Evolutionary conservation across 1,140 invertebrate species (phyloP).

Genomic region (Metopolophium dirhodum): DNA sequence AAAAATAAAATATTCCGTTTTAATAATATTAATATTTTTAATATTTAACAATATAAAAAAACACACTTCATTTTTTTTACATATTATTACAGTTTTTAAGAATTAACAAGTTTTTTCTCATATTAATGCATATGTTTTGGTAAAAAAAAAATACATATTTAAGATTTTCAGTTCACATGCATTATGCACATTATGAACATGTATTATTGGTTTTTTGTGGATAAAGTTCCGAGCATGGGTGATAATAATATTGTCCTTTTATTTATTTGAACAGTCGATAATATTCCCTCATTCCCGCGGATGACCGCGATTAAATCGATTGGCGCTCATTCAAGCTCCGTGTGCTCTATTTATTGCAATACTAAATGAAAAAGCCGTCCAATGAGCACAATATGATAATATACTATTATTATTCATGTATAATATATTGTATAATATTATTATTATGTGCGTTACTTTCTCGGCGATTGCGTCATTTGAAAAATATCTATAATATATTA

Average conservation of each 20-base stretch:
- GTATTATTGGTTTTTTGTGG: background rate
- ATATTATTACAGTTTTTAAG: background rate
- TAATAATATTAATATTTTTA: background rate
- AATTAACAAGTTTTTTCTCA: background rate
- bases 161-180: background rate
- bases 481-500: constrained; percentile 18
- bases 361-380: background rate
- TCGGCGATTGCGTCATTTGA: constrained; percentile 11
- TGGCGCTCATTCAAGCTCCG: background rate
- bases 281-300: background rate
- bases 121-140: background rate
- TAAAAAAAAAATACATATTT: background rate
- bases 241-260: background rate
- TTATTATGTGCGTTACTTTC: background rate
- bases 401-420: background rate
- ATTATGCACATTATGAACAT: too few relatives aligned
- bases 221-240: background rate
- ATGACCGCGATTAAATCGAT: background rate
- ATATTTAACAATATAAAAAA: background rate
- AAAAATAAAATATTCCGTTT: background rate
- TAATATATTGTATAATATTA: background rate
- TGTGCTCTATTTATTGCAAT: background rate
- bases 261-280: background rate
- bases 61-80: background rate
- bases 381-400: background rate